These are phyloP conservation scores for Anoplopoma fimbria DNA, from an alignment of 2,113 vertebrate species.

Conservation along the genomic window DNA sequence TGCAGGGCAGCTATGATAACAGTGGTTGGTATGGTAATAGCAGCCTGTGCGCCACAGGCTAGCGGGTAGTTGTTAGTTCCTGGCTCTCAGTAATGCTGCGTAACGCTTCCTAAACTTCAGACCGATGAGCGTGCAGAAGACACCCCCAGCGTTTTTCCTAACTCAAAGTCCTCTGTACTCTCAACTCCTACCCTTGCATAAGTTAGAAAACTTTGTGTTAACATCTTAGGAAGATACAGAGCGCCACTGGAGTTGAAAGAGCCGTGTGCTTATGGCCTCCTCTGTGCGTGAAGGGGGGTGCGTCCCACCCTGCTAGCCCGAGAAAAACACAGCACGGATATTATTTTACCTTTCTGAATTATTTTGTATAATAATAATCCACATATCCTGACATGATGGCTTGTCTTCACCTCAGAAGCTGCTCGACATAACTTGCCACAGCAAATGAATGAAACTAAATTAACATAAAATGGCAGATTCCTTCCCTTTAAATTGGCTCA, in stretches of 20 bases:
- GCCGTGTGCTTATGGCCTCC: background rate
- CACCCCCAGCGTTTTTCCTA: background rate
- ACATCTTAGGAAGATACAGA: background rate
- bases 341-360: background rate
- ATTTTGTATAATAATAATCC: background rate
- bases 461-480: background rate
- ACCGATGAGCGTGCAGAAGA: conserved; percentile 11
- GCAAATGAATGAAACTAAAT: background rate
- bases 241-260: background rate
- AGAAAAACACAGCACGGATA: background rate
- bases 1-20: conserved; percentile 31
- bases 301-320: background rate
- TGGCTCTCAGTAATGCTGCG: conserved; percentile 20
- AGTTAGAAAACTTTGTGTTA: background rate
- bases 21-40: conserved; percentile 30
- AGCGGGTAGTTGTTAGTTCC: conserved; percentile 17
- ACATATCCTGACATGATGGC: background rate
- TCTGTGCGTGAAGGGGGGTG: background rate
- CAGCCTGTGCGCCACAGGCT: conserved; percentile 9
- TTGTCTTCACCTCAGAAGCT: background rate
- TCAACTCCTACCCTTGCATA: background rate
- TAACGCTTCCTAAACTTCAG: conserved; percentile 25
- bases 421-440: background rate
- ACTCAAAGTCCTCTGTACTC: background rate
- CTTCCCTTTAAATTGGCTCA: background rate